A percentile compares a stretch with the other conserved stretches of the same genome.
These are phyloP conservation scores for Euclidia mi DNA, from an alignment of 2,888 invertebrate species.

Conservation along the genomic window DNA sequence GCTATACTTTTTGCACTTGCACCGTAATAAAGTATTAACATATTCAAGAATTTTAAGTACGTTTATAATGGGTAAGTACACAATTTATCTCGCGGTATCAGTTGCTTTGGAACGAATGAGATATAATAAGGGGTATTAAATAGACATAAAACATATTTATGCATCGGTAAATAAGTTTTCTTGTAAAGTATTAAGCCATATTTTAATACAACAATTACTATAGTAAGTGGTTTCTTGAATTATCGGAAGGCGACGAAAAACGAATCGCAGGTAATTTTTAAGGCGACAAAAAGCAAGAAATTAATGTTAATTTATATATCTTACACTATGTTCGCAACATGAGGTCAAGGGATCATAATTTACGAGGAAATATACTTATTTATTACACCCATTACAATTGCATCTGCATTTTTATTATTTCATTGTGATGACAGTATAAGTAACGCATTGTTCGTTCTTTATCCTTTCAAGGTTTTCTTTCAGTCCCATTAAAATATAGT, in stretches of 20 bases:
- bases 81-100: constrained; percentile 21
- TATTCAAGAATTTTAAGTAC: constrained; percentile 40
- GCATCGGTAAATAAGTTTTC: constrained; percentile 1
- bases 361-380: constrained; percentile 55
- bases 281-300: constrained; percentile 37
- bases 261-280: constrained; percentile 37
- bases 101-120: constrained; percentile 13
- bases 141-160: constrained; percentile 22
- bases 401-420: constrained; percentile 49
- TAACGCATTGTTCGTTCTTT: constrained; percentile 35
- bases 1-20: constrained; percentile 41
- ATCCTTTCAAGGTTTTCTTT: constrained; percentile 28
- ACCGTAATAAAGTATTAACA: constrained; percentile 45
- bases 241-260: constrained; percentile 26
- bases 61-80: constrained; percentile 23
- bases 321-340: constrained; percentile 36
- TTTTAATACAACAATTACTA: constrained; percentile 32
- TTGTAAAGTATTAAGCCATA: constrained; percentile 16
- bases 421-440: constrained; percentile 35
- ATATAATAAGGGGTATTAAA: constrained; percentile 27
- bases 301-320: constrained; percentile 40
- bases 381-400: constrained; percentile 54
- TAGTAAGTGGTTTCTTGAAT: constrained; percentile 30
- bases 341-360: constrained; percentile 46
- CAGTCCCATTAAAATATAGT: constrained; percentile 20